Conservation (phyloP, 2,888 invertebrate species). For the Drosophila helvetica region DNA sequence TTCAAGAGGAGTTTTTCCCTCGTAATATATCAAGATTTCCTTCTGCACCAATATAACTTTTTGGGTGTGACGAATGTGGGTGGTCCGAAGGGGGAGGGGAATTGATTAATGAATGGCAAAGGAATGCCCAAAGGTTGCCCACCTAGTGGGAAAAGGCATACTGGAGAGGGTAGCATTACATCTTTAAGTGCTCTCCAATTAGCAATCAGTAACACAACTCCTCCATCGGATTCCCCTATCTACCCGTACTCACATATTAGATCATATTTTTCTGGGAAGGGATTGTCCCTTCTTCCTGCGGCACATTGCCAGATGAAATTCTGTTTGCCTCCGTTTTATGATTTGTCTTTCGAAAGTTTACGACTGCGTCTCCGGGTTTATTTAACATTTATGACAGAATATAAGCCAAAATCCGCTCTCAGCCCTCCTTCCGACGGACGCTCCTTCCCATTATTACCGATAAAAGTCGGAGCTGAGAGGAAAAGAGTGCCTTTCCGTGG, state of each 20-base stretch:
- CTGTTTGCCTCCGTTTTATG: constrained; percentile 26
- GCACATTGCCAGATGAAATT: constrained; percentile 18
- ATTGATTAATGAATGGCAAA: constrained; percentile 33
- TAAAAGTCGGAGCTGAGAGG: not conserved
- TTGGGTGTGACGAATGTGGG: constrained; percentile 10
- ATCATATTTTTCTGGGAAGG: not conserved
- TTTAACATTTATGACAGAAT: constrained; percentile 34
- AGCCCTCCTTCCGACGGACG: constrained; percentile 7
- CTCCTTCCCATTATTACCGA: not conserved
- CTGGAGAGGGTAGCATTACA: too few relatives aligned
- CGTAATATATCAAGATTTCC: constrained; percentile 42
- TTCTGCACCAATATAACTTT: constrained; percentile 5
- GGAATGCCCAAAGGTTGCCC: constrained; percentile 10
- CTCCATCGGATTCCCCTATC: not conserved
- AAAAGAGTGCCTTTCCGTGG: not conserved
- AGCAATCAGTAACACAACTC: not conserved
- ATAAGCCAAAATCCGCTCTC: constrained; percentile 14
- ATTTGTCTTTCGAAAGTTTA: constrained; percentile 33
- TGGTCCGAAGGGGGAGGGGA: not conserved
- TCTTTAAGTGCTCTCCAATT: not conserved
- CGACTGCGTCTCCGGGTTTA: constrained; percentile 24
- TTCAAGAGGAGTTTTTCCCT: constrained; percentile 12
- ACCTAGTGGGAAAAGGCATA: not conserved
- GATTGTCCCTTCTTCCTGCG: not conserved
- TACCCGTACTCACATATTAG: not conserved